Conservation (phyloP, 2,888 invertebrate genomes). For the Strigamia crassipes region DNA sequence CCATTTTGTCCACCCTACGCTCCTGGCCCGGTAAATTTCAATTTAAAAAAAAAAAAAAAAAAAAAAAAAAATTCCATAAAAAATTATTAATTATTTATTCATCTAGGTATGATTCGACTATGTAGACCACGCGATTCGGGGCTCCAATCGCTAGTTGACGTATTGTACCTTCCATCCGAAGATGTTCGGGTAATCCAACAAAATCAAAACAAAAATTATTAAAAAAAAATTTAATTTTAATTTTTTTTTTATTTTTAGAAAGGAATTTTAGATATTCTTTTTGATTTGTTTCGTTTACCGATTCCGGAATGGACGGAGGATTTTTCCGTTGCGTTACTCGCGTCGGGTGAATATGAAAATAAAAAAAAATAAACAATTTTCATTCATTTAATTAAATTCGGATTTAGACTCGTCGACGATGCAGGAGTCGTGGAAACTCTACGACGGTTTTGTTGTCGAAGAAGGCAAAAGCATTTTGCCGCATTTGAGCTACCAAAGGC, state of each 20-base stretch:
- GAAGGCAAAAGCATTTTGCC: slow-evolving; percentile 87
- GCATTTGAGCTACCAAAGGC: slow-evolving; percentile 77
- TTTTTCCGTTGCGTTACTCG: slow-evolving; percentile 82
- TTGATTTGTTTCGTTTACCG: slow-evolving; percentile 83
- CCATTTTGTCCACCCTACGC: slow-evolving; percentile 75
- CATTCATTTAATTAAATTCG: background rate
- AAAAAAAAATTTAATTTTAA: too few relatives aligned
- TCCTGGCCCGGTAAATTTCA: slow-evolving; percentile 79
- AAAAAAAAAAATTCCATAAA: background rate
- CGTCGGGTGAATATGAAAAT: slow-evolving; percentile 64
- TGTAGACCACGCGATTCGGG: slow-evolving; percentile 59
- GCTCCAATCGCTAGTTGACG: slow-evolving; percentile 59
- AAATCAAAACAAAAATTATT: background rate
- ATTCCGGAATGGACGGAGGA: slow-evolving; percentile 91
- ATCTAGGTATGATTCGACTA: slow-evolving; percentile 57
- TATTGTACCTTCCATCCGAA: slow-evolving; percentile 79
- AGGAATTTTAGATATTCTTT: slow-evolving; percentile 88
- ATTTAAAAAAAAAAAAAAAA: too few relatives aligned
- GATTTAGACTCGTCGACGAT: slow-evolving; percentile 72
- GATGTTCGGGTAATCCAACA: slow-evolving; percentile 79
- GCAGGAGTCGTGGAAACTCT: slow-evolving; percentile 82
- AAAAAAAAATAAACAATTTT: background rate
- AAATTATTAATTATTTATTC: background rate
- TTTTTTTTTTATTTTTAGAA: slow-evolving; percentile 66
- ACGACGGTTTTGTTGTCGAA: slow-evolving; percentile 92